Conservation (phyloP, 2,113 vertebrate species). For the Syngnathoides biaculeatus region DNA sequence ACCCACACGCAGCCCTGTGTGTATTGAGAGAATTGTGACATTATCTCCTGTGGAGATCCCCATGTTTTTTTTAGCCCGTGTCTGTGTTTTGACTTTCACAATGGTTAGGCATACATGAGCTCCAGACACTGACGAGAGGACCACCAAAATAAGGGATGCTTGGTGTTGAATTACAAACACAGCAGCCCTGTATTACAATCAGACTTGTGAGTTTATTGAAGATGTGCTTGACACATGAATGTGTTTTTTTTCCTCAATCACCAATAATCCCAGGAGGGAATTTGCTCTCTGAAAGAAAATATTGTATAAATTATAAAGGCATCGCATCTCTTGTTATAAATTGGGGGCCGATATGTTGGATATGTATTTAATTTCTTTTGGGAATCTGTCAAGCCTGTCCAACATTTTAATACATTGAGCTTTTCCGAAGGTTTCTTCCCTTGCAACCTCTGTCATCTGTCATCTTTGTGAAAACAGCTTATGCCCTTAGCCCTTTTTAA, state of each 20-base stretch:
- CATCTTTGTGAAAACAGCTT: slow-evolving; percentile 39
- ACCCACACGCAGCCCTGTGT: slow-evolving; percentile 41
- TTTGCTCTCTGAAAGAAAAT: not conserved
- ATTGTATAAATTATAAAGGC: slow-evolving; percentile 4
- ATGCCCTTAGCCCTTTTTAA: slow-evolving; percentile 50
- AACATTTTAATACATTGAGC: slow-evolving; percentile 31
- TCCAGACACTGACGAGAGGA: slow-evolving; percentile 60
- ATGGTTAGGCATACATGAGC: slow-evolving; percentile 58
- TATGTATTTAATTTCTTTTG: slow-evolving; percentile 17
- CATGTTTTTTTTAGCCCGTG: slow-evolving; percentile 64
- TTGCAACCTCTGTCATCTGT: slow-evolving; percentile 28
- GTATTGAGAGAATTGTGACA: slow-evolving; percentile 61
- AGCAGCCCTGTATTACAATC: slow-evolving; percentile 18
- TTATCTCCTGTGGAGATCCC: slow-evolving; percentile 60
- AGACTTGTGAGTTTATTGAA: slow-evolving; percentile 21
- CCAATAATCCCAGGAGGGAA: slow-evolving; percentile 1
- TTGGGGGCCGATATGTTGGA: slow-evolving; percentile 14
- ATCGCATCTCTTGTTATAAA: slow-evolving; percentile 9
- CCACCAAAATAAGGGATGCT: slow-evolving; percentile 58
- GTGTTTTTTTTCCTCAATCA: not conserved
- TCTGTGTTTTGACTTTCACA: slow-evolving; percentile 75
- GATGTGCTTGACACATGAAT: slow-evolving; percentile 10
- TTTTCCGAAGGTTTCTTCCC: slow-evolving; percentile 16
- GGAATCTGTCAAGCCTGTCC: slow-evolving; percentile 18
- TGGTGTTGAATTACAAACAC: slow-evolving; percentile 43